phyloP scores from a whole-genome alignment of 1,140 invertebrate species.

The Drosophila ambigua region DNA sequence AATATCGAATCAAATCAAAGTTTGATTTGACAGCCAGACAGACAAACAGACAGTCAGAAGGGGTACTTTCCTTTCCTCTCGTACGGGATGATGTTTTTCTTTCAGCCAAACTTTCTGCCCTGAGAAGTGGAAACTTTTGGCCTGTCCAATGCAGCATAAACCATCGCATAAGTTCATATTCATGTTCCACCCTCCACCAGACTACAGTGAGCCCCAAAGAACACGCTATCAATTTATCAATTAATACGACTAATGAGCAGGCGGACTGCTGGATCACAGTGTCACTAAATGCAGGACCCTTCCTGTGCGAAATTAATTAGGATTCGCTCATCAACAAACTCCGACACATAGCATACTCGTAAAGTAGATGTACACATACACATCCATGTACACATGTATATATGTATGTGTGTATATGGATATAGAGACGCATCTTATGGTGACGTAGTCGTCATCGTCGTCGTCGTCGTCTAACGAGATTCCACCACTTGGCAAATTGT shows the following conservation, averaged over 20 bases:
- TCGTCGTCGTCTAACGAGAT: slow-evolving; percentile 47
- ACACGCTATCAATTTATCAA: slow-evolving; percentile 74
- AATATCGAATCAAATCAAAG: slow-evolving; percentile 78
- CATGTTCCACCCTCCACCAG: slow-evolving; percentile 1
- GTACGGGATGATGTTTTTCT: slow-evolving; percentile 57
- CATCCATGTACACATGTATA: background rate
- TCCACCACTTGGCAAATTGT: slow-evolving; percentile 63
- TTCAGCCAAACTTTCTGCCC: slow-evolving; percentile 25
- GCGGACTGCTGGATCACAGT: slow-evolving; percentile 71
- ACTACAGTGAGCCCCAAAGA: background rate
- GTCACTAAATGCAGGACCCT: slow-evolving; percentile 69
- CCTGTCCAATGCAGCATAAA: slow-evolving; percentile 28
- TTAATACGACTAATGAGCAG: slow-evolving; percentile 76
- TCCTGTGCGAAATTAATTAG: slow-evolving; percentile 73
- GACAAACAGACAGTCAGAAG: slow-evolving; percentile 24
- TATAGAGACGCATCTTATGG: slow-evolving; percentile 22
- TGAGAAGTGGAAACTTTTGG: slow-evolving; percentile 57
- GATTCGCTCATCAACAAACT: slow-evolving; percentile 73
- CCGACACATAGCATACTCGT: slow-evolving; percentile 37
- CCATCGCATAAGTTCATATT: slow-evolving; percentile 34
- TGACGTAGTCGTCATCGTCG: slow-evolving; percentile 8
- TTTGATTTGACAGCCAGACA: slow-evolving; percentile 80
- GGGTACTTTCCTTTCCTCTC: slow-evolving; percentile 2
- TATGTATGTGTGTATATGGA: slow-evolving; percentile 10
- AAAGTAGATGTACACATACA: slow-evolving; percentile 15